Conservation (phyloP, 2,888 invertebrate species). For the Amphipoea lucens region DNA sequence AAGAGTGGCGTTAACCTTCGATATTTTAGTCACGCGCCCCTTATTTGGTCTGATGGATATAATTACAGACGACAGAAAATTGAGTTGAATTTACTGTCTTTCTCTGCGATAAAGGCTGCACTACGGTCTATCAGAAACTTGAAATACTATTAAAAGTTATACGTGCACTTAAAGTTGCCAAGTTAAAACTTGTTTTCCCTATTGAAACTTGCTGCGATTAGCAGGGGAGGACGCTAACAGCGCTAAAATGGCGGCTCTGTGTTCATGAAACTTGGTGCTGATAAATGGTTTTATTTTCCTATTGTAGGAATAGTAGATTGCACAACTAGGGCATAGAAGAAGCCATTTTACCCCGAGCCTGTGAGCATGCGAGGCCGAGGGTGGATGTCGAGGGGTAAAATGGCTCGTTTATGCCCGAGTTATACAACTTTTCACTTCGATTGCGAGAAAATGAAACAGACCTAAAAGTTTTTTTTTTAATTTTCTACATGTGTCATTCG, state of each 20-base stretch:
- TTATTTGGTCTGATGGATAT: not conserved
- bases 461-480: too few relatives aligned
- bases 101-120: not conserved
- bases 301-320: not conserved
- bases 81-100: not conserved
- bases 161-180: not conserved
- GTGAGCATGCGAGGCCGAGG: too few relatives aligned
- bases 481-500: too few relatives aligned
- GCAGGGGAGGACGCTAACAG: not conserved
- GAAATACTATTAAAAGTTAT: not conserved
- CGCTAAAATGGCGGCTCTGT: not conserved
- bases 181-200: not conserved
- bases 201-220: conserved; percentile 1
- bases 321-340: too few relatives aligned
- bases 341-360: too few relatives aligned
- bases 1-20: not conserved
- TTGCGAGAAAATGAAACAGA: too few relatives aligned
- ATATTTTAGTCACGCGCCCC: not conserved
- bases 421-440: too few relatives aligned
- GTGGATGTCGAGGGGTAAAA: too few relatives aligned
- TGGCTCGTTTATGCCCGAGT: too few relatives aligned
- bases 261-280: not conserved
- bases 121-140: not conserved
- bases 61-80: not conserved
- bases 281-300: conserved; percentile 8